A percentile compares a stretch with the other conserved stretches of the same genome.
These are phyloP conservation scores for Rhopalosiphum maidis DNA, from an alignment of 1,140 invertebrate genomes.

Conservation along the genomic window DNA sequence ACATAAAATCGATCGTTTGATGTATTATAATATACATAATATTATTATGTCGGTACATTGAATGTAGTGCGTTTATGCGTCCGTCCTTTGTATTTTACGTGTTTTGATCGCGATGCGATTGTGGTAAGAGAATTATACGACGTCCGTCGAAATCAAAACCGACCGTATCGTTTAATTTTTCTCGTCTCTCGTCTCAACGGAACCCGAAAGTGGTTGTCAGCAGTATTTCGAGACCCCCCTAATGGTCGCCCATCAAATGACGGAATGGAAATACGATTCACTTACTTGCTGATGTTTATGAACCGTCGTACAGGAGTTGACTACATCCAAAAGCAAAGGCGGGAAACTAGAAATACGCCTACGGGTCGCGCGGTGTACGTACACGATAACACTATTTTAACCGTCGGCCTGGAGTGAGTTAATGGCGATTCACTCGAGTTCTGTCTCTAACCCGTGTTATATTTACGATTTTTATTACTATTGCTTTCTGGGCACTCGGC, in stretches of 20 bases:
- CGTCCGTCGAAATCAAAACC: no score
- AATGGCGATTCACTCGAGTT: not conserved
- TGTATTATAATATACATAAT: no score
- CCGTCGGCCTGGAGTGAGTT: not conserved
- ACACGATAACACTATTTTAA: not conserved
- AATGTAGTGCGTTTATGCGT: no score
- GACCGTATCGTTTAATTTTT: not conserved
- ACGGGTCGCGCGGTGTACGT: not conserved
- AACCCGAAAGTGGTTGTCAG: not conserved
- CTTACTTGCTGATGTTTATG: not conserved
- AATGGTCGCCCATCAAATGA: not conserved
- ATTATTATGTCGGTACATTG: no score
- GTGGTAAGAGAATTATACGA: no score
- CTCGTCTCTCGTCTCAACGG: not conserved
- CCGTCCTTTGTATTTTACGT: no score
- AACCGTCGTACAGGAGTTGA: no score
- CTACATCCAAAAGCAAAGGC: not conserved
- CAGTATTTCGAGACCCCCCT: not conserved
- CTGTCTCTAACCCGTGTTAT: not conserved
- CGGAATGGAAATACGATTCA: not conserved
- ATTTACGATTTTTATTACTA: slow-evolving; percentile 11
- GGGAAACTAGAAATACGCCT: not conserved
- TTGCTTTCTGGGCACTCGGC: not conserved
- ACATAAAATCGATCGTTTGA: no score
- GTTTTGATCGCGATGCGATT: no score